A percentile compares a stretch with the other conserved stretches of the same genome.
Evolutionary conservation across 2,888 invertebrate genomes (phyloP).

Genomic region (Himalopsyche anomala): DNA sequence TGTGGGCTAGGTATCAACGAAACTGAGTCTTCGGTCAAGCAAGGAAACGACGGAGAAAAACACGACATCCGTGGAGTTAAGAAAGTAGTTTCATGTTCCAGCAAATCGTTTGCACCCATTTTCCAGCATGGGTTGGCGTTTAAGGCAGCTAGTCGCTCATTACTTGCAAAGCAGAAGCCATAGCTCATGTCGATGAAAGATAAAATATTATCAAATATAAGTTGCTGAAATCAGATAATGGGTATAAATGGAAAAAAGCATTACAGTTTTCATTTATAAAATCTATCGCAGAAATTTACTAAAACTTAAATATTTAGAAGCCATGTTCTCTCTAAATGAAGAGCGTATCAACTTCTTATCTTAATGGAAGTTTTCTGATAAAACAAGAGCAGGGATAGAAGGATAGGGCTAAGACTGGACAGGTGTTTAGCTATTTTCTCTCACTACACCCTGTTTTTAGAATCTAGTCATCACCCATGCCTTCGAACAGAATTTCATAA

Average conservation of each 20-base stretch:
- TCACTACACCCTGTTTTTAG: too few species aligned
- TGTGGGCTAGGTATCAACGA: not conserved
- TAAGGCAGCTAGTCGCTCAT: slow-evolving; percentile 31
- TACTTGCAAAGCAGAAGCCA: slow-evolving; percentile 32
- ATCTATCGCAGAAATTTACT: not conserved
- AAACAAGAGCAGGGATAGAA: too few species aligned
- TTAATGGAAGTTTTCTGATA: too few species aligned
- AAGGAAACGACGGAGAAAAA: slow-evolving; percentile 43
- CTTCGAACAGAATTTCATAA: too few species aligned
- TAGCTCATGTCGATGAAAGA: slow-evolving; percentile 44
- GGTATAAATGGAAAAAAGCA: not conserved
- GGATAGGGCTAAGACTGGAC: too few species aligned
- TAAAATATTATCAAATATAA: slow-evolving; percentile 48
- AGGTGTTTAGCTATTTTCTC: too few species aligned
- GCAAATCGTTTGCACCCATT: not conserved
- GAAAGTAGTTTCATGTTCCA: slow-evolving; percentile 25
- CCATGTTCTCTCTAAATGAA: too few species aligned
- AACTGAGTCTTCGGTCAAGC: not conserved
- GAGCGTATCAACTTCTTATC: too few species aligned
- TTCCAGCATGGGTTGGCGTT: not conserved
- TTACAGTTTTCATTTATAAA: not conserved
- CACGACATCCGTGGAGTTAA: slow-evolving; percentile 17
- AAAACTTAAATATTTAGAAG: too few species aligned
- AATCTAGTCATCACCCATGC: too few species aligned
- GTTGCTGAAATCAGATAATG: slow-evolving; percentile 41